Evolutionary conservation across 37 sponge, comb jelly and placozoan species (phyloP).

Genomic region (Axinella damicornis): DNA sequence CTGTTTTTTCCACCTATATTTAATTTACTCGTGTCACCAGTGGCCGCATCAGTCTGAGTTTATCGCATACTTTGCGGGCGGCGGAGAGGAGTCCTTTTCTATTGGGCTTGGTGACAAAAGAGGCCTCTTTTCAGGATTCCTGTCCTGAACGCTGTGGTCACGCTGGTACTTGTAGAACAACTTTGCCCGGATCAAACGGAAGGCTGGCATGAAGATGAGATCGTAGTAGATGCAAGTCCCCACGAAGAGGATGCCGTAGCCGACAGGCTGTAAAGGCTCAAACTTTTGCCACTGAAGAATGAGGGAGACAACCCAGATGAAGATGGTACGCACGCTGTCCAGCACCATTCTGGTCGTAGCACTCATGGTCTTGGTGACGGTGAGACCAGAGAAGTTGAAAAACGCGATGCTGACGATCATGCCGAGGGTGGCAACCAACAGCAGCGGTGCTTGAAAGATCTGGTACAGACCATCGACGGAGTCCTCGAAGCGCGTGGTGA

Average conservation of each 20-base stretch:
- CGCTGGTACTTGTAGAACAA: too few species aligned
- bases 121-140: too few species aligned
- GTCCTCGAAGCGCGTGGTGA: conserved; percentile 83
- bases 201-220: conserved; percentile 69
- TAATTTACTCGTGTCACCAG: too few species aligned
- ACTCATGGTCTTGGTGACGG: conserved; percentile 88
- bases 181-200: conserved; percentile 8
- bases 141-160: too few species aligned
- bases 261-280: conserved; percentile 84
- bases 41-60: too few species aligned
- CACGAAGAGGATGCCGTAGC: conserved; percentile 80
- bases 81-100: too few species aligned
- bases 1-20: too few species aligned
- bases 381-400: conserved; percentile 96
- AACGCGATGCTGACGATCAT: conserved; percentile 93
- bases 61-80: too few species aligned
- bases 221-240: conserved; percentile 95
- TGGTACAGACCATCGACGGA: conserved; percentile 86
- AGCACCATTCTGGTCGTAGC: conserved; percentile 96
- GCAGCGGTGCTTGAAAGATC: conserved; percentile 53
- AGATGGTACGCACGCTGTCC: conserved; percentile 90
- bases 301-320: conserved; percentile 94
- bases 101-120: too few species aligned
- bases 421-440: conserved; percentile 77
- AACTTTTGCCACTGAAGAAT: conserved; percentile 87